Conservation (phyloP, 2,113 vertebrate species). For the Brachionichthys hirsutus region DNA sequence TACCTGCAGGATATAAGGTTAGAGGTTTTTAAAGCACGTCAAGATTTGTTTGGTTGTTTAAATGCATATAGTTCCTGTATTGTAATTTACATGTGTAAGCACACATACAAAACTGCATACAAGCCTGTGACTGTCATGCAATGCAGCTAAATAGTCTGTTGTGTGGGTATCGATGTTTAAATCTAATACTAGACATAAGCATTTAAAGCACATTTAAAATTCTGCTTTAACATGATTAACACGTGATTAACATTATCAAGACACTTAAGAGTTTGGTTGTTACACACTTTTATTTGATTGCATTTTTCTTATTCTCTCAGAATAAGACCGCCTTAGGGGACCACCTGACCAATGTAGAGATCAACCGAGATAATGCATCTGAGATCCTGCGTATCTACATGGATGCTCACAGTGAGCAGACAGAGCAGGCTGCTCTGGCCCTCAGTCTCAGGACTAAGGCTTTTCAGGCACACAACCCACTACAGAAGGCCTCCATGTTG, state of each 20-base stretch:
- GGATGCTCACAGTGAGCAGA: constrained; percentile 87
- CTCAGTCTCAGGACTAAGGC: constrained; percentile 91
- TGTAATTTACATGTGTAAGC: too few species aligned
- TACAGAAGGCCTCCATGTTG: constrained; percentile 88
- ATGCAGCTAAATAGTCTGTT: not conserved
- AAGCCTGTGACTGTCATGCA: not conserved
- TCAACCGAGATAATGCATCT: constrained; percentile 91
- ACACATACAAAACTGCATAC: too few species aligned
- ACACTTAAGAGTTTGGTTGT: constrained; percentile 6
- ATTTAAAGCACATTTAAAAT: too few species aligned
- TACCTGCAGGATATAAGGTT: constrained; percentile 90
- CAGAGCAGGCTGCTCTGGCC: constrained; percentile 79
- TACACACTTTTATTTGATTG: not conserved
- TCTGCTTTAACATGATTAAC: too few species aligned
- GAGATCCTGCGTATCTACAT: constrained; percentile 95
- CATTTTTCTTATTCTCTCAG: constrained; percentile 55
- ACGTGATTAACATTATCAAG: too few species aligned
- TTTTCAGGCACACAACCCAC: constrained; percentile 90
- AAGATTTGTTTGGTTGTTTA: too few species aligned
- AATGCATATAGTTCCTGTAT: too few species aligned
- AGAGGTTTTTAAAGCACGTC: constrained; percentile 34
- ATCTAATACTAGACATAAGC: not conserved
- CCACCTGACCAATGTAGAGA: constrained; percentile 86
- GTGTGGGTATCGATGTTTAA: not conserved
- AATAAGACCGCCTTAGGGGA: constrained; percentile 90